Percentiles rank a stretch among this genome's conserved stretches.
Conservation (phyloP, 2,113 vertebrate species). For the Aspiorhynchus laticeps region DNA sequence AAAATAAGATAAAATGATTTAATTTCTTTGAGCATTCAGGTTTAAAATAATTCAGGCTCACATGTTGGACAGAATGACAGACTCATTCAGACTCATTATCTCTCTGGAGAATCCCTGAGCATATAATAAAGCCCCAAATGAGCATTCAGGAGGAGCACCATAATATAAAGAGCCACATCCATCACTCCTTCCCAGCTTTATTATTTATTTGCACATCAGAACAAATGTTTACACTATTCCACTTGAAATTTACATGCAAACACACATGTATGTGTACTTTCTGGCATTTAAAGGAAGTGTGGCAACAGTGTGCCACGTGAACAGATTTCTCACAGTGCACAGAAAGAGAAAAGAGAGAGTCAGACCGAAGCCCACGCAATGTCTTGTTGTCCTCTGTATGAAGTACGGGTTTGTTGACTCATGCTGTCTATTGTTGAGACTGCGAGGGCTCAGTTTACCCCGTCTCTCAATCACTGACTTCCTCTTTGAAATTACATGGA, state of each 20-base stretch:
- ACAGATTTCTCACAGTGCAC: background rate
- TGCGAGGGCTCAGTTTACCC: conserved; percentile 8
- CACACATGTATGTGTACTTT: background rate
- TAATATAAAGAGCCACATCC: background rate
- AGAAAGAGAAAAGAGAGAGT: background rate
- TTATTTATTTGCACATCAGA: background rate
- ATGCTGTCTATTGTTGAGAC: background rate
- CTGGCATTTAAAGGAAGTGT: background rate
- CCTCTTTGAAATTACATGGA: background rate
- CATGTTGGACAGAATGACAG: background rate
- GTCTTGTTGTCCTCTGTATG: background rate
- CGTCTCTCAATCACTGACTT: background rate
- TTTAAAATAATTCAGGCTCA: background rate
- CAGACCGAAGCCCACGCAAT: background rate
- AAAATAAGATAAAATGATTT: background rate
- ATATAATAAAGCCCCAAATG: background rate
- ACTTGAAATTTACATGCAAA: too few relatives aligned
- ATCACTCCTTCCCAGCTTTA: background rate
- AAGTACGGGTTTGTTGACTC: background rate
- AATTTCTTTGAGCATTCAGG: background rate
- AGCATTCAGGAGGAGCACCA: background rate
- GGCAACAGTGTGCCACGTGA: background rate
- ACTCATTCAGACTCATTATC: background rate
- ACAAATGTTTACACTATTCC: background rate
- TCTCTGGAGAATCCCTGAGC: background rate